Conservation (phyloP, 2,113 vertebrate species). For the Albula glossodonta region DNA sequence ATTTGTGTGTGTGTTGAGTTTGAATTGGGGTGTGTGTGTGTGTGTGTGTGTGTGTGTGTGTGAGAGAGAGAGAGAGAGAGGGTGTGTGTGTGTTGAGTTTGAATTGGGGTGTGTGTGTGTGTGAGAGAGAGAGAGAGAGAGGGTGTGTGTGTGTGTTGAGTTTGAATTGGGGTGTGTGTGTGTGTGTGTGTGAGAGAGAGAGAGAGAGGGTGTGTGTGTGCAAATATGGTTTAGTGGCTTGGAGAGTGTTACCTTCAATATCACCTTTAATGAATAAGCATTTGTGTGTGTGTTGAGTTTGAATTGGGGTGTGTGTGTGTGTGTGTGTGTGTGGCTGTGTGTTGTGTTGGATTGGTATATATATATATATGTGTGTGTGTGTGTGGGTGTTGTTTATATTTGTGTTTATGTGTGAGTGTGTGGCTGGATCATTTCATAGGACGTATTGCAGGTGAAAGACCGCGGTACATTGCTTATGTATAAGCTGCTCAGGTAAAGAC, state of each 20-base stretch:
- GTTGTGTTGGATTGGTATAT: background rate
- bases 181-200: background rate
- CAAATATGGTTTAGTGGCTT: no score
- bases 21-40: background rate
- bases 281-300: background rate
- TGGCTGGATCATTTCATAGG: background rate
- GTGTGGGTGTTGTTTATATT: background rate
- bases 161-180: background rate
- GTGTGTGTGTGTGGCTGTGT: background rate
- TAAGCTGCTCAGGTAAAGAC: background rate
- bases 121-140: background rate
- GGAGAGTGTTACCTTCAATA: no score
- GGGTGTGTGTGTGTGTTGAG: background rate
- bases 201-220: no score
- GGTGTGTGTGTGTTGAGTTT: constrained; percentile 14
- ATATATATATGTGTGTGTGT: background rate
- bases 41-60: background rate
- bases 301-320: background rate
- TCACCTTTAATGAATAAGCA: no score
- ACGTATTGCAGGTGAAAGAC: background rate
- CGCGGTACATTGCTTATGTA: background rate
- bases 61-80: no score
- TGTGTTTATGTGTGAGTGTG: background rate
- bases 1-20: background rate
- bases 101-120: constrained; percentile 2